These are phyloP conservation scores for Thereva unica DNA, from an alignment of 2,888 invertebrate genomes.

Conservation along the genomic window DNA sequence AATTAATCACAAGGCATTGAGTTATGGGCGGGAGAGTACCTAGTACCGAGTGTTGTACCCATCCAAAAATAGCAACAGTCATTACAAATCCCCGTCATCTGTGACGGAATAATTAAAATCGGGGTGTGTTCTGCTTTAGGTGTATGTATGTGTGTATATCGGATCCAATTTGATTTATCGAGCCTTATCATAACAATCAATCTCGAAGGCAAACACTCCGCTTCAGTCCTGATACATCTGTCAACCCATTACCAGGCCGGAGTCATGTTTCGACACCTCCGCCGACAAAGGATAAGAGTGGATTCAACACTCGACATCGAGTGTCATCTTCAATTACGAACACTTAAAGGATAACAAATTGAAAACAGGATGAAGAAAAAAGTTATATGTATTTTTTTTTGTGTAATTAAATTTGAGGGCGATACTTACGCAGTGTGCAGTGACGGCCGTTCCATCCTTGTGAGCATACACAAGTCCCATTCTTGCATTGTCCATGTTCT, in stretches of 20 bases:
- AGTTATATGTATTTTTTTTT: constrained; percentile 1
- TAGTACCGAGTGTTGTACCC: too few species aligned
- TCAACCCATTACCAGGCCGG: constrained; percentile 19
- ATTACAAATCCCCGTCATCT: too few species aligned
- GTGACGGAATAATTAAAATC: too few species aligned
- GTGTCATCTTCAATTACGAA: constrained; percentile 21
- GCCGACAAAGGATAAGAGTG: constrained; percentile 3
- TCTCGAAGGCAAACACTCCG: constrained; percentile 3
- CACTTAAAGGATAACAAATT: too few species aligned
- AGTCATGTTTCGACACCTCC: constrained; percentile 16
- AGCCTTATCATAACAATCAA: constrained; percentile 25
- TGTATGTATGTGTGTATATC: too few species aligned
- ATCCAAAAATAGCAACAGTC: too few species aligned
- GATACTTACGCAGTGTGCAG: constrained; percentile 90
- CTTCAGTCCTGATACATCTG: constrained; percentile 1
- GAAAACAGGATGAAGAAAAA: background rate
- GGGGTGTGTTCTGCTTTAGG: too few species aligned
- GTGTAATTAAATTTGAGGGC: constrained; percentile 18
- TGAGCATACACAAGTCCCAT: constrained; percentile 96
- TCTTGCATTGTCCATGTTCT: constrained; percentile 95
- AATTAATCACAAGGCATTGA: too few species aligned
- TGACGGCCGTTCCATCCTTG: constrained; percentile 98
- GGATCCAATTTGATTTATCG: background rate
- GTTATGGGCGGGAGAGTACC: too few species aligned
- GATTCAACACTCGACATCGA: constrained; percentile 19